These are phyloP conservation scores for Julus scandinavius DNA, from an alignment of 2,888 invertebrate species.

Conservation along the genomic window DNA sequence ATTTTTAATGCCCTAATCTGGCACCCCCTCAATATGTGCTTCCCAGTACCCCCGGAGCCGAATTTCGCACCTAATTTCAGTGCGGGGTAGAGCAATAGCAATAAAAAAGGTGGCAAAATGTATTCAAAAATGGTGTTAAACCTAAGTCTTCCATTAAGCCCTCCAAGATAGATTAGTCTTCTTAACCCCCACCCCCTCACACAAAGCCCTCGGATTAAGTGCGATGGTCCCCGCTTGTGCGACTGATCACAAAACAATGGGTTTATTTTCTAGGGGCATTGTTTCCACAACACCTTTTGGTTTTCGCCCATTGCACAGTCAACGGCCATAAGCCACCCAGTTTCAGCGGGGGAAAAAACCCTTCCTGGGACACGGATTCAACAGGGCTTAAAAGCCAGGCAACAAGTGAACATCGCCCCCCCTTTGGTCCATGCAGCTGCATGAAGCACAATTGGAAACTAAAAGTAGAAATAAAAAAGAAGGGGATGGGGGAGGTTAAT, in stretches of 20 bases:
- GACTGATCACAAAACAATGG: constrained; percentile 32
- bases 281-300: constrained; percentile 30
- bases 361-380: background rate
- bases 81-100: background rate
- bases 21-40: background rate
- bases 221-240: background rate
- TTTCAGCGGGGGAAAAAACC: background rate
- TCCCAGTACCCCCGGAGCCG: background rate
- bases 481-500: background rate
- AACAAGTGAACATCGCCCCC: constrained; percentile 1
- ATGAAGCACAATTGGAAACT: background rate
- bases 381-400: constrained; percentile 9
- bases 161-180: background rate
- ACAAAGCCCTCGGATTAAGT: background rate
- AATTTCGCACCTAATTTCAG: background rate
- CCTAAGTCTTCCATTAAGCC: constrained; percentile 5
- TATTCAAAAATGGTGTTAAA: constrained; percentile 18
- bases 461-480: background rate
- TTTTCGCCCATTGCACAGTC: background rate
- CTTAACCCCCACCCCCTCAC: background rate
- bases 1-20: constrained; percentile 41
- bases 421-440: constrained; percentile 25
- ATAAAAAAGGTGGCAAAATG: constrained; percentile 13
- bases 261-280: constrained; percentile 19
- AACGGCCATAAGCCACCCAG: constrained; percentile 36